Percentiles rank a stretch among this genome's conserved stretches.
phyloP scores from a whole-genome alignment of 2,888 invertebrate species.

The Mechanitis mazaeus region DNA sequence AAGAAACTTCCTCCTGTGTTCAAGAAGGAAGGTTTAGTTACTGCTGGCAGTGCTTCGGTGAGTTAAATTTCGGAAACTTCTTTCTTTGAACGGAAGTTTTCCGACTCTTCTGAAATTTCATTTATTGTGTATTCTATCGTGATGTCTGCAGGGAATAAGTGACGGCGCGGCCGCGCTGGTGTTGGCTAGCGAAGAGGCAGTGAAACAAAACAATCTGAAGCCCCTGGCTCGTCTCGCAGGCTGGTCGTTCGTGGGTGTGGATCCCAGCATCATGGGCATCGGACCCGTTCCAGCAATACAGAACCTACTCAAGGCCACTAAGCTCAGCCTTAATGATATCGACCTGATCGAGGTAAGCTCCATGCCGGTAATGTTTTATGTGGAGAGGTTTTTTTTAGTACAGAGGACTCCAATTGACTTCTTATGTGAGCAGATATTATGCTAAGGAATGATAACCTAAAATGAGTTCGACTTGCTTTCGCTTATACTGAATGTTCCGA shows the following conservation, averaged over 20 bases:
- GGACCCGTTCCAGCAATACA: slow-evolving; percentile 97
- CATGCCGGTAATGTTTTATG: no score
- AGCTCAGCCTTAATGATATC: slow-evolving; percentile 88
- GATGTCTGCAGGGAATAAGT: slow-evolving; percentile 85
- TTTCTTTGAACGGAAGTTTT: not conserved
- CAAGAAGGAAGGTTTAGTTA: slow-evolving; percentile 95
- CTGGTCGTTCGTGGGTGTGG: slow-evolving; percentile 95
- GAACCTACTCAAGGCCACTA: slow-evolving; percentile 87
- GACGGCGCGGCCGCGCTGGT: slow-evolving; percentile 98
- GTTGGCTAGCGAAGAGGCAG: slow-evolving; percentile 92
- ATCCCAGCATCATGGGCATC: slow-evolving; percentile 98
- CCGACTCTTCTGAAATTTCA: not conserved
- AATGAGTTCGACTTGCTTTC: no score
- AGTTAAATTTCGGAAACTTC: slow-evolving; percentile 39
- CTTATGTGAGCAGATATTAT: no score
- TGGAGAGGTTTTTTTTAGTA: no score
- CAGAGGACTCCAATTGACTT: not conserved
- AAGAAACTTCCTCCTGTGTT: slow-evolving; percentile 92
- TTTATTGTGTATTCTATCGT: not conserved
- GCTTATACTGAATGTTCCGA: no score
- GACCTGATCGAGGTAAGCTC: slow-evolving; percentile 90
- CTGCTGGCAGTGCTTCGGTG: slow-evolving; percentile 96
- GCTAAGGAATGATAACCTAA: no score
- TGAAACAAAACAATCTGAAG: slow-evolving; percentile 81
- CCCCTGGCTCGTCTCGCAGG: slow-evolving; percentile 94